Evolutionary conservation across 2,797 vertebrate genomes (phyloP).

Genomic region (Sphenodon punctatus): DNA sequence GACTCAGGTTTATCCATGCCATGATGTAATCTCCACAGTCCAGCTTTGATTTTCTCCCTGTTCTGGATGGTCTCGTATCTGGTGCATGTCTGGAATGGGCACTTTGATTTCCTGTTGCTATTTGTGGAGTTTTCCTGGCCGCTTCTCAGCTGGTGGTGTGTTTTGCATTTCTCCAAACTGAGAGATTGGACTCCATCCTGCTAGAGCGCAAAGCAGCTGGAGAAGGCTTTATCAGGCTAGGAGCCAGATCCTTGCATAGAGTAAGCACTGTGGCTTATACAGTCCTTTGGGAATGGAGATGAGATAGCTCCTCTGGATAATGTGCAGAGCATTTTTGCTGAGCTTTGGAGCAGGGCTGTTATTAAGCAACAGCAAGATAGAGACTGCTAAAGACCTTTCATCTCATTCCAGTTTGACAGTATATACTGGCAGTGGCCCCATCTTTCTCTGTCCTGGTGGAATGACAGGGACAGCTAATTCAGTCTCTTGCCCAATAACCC

Average conservation of each 20-base stretch:
- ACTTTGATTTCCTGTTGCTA: conserved; percentile 70
- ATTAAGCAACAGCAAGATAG: not conserved
- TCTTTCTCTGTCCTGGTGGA: too few species aligned
- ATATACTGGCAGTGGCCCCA: too few species aligned
- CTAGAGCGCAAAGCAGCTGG: not conserved
- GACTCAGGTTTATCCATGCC: conserved; percentile 59
- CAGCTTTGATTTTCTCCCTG: conserved; percentile 46
- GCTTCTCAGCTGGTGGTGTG: not conserved
- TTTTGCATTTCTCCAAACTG: conserved; percentile 51
- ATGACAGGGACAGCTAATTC: too few species aligned
- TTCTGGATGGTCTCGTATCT: conserved; percentile 45
- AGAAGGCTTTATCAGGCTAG: not conserved
- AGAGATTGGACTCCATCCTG: conserved; percentile 36
- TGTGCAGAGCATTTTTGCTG: rapidly evolving
- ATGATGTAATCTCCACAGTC: conserved; percentile 72
- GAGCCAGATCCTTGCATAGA: rapidly evolving
- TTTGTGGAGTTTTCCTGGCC: conserved; percentile 63
- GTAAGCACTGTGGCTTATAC: not conserved
- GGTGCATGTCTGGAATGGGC: conserved; percentile 57
- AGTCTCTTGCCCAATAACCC: too few species aligned
- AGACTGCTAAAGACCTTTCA: rapidly evolving
- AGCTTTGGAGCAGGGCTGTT: rapidly evolving
- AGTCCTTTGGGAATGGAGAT: rapidly evolving
- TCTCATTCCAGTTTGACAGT: too few species aligned
- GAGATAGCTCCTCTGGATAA: not conserved